phyloP scores from a whole-genome alignment of 2,113 vertebrate genomes.

The Eolophus roseicapilla region DNA sequence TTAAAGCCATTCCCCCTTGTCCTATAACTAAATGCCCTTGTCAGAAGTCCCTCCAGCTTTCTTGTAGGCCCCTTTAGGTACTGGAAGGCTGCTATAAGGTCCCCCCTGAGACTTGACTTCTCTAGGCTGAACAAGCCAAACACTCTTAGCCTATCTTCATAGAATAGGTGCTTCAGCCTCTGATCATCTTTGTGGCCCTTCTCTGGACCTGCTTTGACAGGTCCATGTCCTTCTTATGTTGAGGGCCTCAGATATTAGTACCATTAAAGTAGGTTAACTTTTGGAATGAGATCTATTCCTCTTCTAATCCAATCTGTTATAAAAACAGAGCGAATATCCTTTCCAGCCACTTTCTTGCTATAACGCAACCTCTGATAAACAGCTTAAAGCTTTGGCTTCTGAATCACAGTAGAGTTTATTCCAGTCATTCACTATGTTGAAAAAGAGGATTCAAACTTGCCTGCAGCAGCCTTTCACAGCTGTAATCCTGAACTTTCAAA shows the following conservation, averaged over 20 bases:
- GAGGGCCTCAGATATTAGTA: neutral
- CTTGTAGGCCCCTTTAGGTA: neutral
- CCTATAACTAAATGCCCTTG: neutral
- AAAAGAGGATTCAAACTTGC: constrained; percentile 56
- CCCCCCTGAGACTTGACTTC: neutral
- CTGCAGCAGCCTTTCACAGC: constrained; percentile 30
- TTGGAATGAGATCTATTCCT: neutral
- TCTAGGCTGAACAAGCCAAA: neutral
- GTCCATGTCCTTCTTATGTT: neutral
- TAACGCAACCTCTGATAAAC: constrained; percentile 55
- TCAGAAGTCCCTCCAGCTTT: neutral
- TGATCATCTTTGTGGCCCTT: neutral
- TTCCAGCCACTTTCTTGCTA: constrained; percentile 14
- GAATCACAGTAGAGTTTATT: constrained; percentile 39
- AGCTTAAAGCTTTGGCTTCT: constrained; percentile 46
- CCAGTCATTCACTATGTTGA: neutral
- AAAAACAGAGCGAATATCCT: constrained; percentile 33
- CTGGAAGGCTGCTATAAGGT: neutral
- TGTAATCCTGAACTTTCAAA: constrained; percentile 41
- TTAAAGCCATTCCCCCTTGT: neutral
- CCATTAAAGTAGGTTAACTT: constrained; percentile 10
- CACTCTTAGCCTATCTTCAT: neutral
- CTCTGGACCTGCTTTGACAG: neutral
- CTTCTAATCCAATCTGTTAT: constrained; percentile 19
- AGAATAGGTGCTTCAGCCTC: neutral